phyloP scores from a whole-genome alignment of 2,797 vertebrate genomes.

The Oreochromis mossambicus region DNA sequence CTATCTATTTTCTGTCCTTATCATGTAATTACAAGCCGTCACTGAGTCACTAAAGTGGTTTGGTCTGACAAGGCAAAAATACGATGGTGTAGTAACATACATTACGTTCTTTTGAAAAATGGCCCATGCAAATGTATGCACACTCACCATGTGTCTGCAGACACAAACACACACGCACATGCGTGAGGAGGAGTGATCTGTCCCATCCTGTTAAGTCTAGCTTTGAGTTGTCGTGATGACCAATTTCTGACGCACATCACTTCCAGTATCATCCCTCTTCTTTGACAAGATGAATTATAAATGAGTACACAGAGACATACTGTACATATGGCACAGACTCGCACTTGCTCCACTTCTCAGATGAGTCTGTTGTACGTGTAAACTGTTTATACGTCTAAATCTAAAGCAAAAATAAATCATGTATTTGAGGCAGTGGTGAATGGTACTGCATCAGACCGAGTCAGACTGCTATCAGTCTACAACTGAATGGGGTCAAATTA shows the following conservation, averaged over 20 bases:
- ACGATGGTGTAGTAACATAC: not conserved
- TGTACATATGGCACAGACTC: not conserved
- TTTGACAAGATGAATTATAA: conserved; percentile 71
- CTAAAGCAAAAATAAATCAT: not conserved
- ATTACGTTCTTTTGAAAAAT: conserved; percentile 12
- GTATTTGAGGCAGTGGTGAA: not conserved
- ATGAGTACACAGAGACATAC: conserved; percentile 51
- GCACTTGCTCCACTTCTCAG: not conserved
- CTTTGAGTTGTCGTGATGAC: conserved; percentile 56
- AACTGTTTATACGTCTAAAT: not conserved
- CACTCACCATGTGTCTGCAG: not conserved
- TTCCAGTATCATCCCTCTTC: conserved; percentile 66
- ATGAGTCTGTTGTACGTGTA: not conserved
- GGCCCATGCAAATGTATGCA: not conserved
- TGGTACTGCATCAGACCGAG: not conserved
- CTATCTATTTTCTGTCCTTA: conserved; percentile 8
- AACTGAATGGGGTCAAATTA: not conserved
- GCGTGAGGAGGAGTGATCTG: conserved; percentile 12
- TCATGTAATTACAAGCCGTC: conserved; percentile 24
- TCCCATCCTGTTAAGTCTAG: conserved; percentile 49
- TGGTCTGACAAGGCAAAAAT: conserved; percentile 20
- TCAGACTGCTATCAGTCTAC: not conserved
- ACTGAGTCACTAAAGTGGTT: conserved; percentile 8
- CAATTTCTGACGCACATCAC: conserved; percentile 67
- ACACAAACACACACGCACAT: not conserved